Base-by-base conservation (phyloP, 2,888 invertebrate species). In the Hemicrepidius hirtus region DNA sequence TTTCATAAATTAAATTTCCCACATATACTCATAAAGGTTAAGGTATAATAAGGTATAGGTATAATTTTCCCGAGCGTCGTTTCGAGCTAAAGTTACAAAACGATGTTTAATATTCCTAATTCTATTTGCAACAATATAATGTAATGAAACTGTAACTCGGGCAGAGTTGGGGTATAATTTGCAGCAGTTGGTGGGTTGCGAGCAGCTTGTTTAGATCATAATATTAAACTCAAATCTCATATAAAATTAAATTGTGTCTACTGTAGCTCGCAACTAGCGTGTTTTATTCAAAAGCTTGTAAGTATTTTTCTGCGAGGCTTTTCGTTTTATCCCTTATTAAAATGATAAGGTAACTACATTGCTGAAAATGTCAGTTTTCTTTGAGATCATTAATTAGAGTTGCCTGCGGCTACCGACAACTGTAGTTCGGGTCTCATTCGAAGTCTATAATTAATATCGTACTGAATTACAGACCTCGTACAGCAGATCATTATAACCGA, bases 351-450 rank as follows among this genome's bases (percentile, higher is more conserved):
- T 67, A 70, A 62, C 59, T 73, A 68, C 74, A 66, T 66, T 68
- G 57, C 71, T 68, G 74, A 75, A 71, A 74, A 69, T 72, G 75
- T 69, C 75, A 65, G 71, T 68, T 67, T 75, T 72, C 72, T 72
- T 71, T 68, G 66, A 72, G 72, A 72, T 75, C 72, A 70, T 72
- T 75, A 75, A 75, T 75, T 75, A 75, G 75, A 72, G 68, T 67
- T 55, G 69, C 75, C 62, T 37, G 69, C 46, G 71, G 75, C 75
- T 75, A 72, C 72, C 71, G 75, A 75, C 75, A 75, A 74, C 60
- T 72, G 72, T 44, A 68, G 73, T 75, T 74, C 62, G 57, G 65
- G 70, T 73, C 71, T 63, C 69, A 65, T 72, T 74, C 63, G 49
- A 49, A 67, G 67, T 71, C 70, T 71, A 70, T 76, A 75, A 76